A percentile compares a stretch with the other conserved stretches of the same genome.
Conservation (phyloP, 2,113 vertebrate genomes). For the Notothenia coriiceps region DNA sequence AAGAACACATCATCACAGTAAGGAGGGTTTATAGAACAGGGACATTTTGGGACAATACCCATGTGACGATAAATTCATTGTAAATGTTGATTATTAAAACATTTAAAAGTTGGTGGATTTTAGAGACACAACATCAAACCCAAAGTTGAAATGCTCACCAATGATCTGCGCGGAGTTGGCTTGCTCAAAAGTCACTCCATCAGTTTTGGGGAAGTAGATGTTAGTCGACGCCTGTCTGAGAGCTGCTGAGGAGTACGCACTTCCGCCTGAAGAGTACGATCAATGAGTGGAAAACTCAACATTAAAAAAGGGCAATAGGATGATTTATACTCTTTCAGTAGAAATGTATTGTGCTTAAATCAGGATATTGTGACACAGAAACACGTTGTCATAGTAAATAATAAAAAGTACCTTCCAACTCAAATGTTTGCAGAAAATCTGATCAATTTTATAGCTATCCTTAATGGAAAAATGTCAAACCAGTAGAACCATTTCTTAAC, state of each 20-base stretch:
- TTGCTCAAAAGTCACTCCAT: constrained; percentile 95
- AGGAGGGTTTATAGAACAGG: no score
- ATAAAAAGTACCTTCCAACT: no score
- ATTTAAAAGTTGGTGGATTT: no score
- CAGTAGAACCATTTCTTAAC: no score
- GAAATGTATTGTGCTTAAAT: no score
- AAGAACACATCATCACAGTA: constrained; percentile 7
- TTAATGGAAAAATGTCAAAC: no score
- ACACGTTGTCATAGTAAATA: no score
- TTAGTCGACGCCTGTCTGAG: constrained; percentile 85
- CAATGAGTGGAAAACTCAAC: background rate
- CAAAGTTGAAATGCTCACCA: constrained; percentile 77
- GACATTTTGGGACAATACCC: background rate
- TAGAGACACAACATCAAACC: background rate
- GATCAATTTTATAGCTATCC: no score
- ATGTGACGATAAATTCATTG: background rate
- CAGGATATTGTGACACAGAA: no score
- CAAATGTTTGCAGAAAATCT: no score
- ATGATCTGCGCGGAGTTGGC: constrained; percentile 93
- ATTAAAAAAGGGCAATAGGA: background rate
- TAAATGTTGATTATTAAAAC: no score
- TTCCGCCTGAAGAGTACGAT: constrained; percentile 81
- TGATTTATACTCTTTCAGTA: no score
- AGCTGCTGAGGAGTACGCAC: constrained; percentile 85
- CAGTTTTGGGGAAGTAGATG: constrained; percentile 96